These are phyloP conservation scores for Phylloscopus trochilus DNA, from an alignment of 2,113 vertebrate genomes.

Conservation along the genomic window DNA sequence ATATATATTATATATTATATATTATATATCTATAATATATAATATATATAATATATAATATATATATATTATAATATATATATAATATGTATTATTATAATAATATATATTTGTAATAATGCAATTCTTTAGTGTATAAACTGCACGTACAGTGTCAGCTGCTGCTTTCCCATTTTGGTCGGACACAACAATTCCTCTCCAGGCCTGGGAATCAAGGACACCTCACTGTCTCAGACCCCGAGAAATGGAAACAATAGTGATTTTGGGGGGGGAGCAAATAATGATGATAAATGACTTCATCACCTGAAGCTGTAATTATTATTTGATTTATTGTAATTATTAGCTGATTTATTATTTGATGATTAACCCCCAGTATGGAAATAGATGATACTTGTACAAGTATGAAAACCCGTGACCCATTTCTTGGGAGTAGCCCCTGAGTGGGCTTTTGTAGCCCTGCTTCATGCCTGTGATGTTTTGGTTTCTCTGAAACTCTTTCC, in stretches of 20 bases:
- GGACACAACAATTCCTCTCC: background rate
- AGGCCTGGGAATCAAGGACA: background rate
- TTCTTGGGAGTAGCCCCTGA: background rate
- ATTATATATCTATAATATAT: no score
- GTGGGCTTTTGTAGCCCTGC: no score
- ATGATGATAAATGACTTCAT: background rate
- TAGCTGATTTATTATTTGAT: background rate
- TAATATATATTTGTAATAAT: background rate
- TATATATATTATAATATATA: no score
- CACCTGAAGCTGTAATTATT: background rate
- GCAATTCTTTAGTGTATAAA: background rate
- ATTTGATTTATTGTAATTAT: background rate
- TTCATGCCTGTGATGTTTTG: no score
- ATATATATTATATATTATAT: no score
- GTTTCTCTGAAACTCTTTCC: no score
- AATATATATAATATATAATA: no score
- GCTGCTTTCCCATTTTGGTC: background rate
- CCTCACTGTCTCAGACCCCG: background rate
- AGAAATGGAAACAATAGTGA: background rate
- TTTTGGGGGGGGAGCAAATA: background rate
- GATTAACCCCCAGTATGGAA: background rate
- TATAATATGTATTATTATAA: no score
- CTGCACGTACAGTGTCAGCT: rapidly evolving
- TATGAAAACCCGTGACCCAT: background rate
- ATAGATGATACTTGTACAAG: background rate